Base-by-base conservation (phyloP, 2,797 vertebrate species). In the Clarias platycephalus region DNA sequence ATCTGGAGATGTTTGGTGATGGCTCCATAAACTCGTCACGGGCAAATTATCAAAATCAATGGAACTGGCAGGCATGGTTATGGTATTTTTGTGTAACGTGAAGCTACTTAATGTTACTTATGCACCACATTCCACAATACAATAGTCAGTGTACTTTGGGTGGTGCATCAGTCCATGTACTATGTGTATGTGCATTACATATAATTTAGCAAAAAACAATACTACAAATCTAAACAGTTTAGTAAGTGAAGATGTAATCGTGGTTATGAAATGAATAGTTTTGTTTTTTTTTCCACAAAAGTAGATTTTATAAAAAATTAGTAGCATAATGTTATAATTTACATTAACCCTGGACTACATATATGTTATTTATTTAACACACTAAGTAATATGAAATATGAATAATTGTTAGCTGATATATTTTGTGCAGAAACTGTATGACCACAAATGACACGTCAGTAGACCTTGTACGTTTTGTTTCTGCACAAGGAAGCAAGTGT, bases 381-480 rank as follows among this genome's bases (percentile, higher is more conserved):
- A 55, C 44, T 74, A 28, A 15, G 15, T 28, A 49, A 55, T 57
- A 22, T 0, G 1, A 31, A 22, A 75, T 15, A 77, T 37, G 6
- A 58, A 12, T 60, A 34, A 77, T 37, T 62, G 31, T 18, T 28
- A 28, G n/a, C 40, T 49, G 15, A 53, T 76, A 24, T 60, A 20
- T 37, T 63, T 80, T 66, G 66, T 31, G 53, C 16, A 44, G 62
- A 81, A 64, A 82, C 44, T 66, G 67, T 44, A 62, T 77, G 57
- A 53, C 78, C 31, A 66, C 80, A 26, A n/a, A 72, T 72, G 24
- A 13, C 13, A 77, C 37, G 57, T 74, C 68, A 72, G 26, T 74
- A 49, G 13, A 37, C 22, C 26, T 67, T 40, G 70, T 40, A 44
- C 12, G 57, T 85, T 85, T 85, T 84, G 84, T 57, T 18, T 83